Percentiles rank a stretch among this genome's conserved stretches.
phyloP scores from a whole-genome alignment of 2,797 vertebrate species.

The Oceanodroma leucorhoa region DNA sequence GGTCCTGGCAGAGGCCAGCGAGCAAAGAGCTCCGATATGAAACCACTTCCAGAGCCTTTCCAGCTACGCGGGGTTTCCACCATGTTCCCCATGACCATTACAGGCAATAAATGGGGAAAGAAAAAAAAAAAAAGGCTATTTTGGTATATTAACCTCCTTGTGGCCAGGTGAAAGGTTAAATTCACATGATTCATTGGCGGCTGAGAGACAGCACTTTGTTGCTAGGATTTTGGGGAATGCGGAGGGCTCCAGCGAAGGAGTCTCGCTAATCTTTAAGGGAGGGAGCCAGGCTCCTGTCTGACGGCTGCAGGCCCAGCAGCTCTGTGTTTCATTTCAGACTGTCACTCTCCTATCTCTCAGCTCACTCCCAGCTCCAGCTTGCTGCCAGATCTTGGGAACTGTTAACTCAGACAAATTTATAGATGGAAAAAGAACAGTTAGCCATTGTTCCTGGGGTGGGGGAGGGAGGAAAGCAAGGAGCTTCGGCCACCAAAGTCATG shows the following conservation, averaged over 20 bases:
- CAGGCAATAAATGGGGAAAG: conserved; percentile 17
- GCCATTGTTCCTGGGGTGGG: conserved; percentile 47
- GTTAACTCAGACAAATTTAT: conserved; percentile 72
- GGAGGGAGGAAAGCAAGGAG: conserved; percentile 8
- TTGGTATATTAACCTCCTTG: conserved; percentile 56
- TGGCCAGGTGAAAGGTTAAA: conserved; percentile 70
- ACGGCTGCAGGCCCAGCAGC: conserved; percentile 86
- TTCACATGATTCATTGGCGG: conserved; percentile 69
- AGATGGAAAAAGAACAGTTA: conserved; percentile 65
- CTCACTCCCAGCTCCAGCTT: conserved; percentile 73
- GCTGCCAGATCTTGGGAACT: conserved; percentile 69
- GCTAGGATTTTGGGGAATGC: conserved; percentile 81
- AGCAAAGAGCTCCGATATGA: not conserved
- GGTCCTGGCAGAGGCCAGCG: not conserved
- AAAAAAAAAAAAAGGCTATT: conserved; percentile 20
- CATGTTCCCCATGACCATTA: not conserved
- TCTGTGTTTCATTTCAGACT: conserved; percentile 89
- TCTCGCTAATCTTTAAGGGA: conserved; percentile 85
- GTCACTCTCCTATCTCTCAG: conserved; percentile 84
- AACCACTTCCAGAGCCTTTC: not conserved
- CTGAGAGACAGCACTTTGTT: conserved; percentile 70
- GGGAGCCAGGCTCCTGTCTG: conserved; percentile 90
- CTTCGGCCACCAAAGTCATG: conserved; percentile 41
- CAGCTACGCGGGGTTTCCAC: rapidly evolving
- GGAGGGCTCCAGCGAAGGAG: conserved; percentile 74